Percentiles rank a stretch among this genome's conserved stretches.
Conservation (phyloP, 2,797 vertebrate species). For the Glyptemys insculpta region DNA sequence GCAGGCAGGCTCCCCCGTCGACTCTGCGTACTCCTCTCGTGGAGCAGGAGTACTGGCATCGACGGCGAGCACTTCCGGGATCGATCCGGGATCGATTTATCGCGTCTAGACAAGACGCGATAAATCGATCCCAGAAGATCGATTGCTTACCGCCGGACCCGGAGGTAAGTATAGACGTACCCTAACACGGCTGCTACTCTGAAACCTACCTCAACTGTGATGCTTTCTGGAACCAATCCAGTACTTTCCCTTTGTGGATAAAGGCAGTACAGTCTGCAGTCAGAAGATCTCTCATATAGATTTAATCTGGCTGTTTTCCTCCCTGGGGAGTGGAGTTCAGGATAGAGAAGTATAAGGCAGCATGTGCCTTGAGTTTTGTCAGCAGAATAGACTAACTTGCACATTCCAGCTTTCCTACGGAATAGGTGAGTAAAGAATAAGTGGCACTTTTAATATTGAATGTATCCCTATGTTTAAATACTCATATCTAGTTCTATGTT, state of each 20-base stretch:
- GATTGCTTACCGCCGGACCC: no score
- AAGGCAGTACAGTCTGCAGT: conserved; percentile 65
- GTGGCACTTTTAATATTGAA: conserved; percentile 20
- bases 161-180: no score
- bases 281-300: conserved; percentile 66
- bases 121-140: no score
- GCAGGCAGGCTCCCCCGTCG: no score
- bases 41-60: no score
- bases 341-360: conserved; percentile 49
- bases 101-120: no score
- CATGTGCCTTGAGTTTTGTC: conserved; percentile 61
- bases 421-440: conserved; percentile 45
- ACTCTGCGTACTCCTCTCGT: no score
- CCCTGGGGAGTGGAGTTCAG: conserved; percentile 54
- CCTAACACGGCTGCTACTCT: no score
- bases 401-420: conserved; percentile 54
- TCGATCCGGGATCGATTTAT: no score
- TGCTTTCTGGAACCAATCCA: conserved; percentile 70
- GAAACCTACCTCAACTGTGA: conserved; percentile 60
- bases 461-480: conserved; percentile 29
- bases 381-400: conserved; percentile 61
- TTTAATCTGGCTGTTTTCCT: conserved; percentile 71
- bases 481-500: background rate
- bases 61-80: no score
- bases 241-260: conserved; percentile 69